phyloP scores from a whole-genome alignment of 2,797 vertebrate species.

The Phoebastria nigripes region DNA sequence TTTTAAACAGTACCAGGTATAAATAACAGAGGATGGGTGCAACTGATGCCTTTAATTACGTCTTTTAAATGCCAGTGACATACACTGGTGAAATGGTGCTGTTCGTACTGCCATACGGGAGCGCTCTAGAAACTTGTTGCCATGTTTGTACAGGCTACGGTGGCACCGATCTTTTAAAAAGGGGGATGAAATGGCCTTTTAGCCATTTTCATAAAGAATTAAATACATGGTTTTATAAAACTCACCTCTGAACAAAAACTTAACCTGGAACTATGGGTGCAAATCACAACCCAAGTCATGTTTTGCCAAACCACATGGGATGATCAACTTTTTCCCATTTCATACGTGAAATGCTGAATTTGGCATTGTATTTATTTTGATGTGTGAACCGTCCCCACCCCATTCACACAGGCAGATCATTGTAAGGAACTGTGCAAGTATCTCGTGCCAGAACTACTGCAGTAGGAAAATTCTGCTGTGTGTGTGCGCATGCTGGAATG shows the following conservation, averaged over 20 bases:
- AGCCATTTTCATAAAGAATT: not conserved
- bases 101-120: not conserved
- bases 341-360: not conserved
- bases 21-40: not conserved
- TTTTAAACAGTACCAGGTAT: not conserved
- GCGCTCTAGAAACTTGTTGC: not conserved
- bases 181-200: not conserved
- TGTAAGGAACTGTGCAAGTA: not conserved
- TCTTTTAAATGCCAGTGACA: not conserved
- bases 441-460: not conserved
- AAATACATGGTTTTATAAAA: not conserved
- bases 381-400: not conserved
- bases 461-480: not conserved
- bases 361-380: not conserved
- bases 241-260: not conserved
- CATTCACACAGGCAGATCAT: not conserved
- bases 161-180: not conserved
- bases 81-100: accelerated
- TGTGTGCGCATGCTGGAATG: not conserved
- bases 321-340: not conserved
- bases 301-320: not conserved
- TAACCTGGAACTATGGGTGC: not conserved
- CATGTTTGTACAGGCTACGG: not conserved
- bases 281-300: not conserved
- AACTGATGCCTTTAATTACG: accelerated